phyloP scores from a whole-genome alignment of 1,140 invertebrate species.

The Leptonema lineaticorne region DNA sequence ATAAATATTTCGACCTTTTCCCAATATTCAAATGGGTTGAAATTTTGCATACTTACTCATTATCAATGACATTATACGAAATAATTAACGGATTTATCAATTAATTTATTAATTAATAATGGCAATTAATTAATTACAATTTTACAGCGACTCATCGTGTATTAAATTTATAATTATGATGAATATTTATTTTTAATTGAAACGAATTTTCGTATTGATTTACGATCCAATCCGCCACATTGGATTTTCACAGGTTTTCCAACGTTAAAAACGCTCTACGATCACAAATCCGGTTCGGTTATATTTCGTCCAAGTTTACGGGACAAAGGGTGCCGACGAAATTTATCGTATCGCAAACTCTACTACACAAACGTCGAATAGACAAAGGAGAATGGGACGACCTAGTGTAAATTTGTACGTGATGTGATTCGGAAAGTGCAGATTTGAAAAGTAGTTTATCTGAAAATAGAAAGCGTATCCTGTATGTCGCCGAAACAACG shows the following conservation, averaged over 20 bases:
- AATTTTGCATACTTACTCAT: too few relatives aligned
- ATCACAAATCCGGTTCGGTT: background rate
- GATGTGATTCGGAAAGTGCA: slow-evolving; percentile 19
- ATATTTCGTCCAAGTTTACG: slow-evolving; percentile 14
- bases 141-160: too few relatives aligned
- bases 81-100: too few relatives aligned
- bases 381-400: slow-evolving; percentile 3
- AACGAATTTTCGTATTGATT: background rate
- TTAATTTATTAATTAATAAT: too few relatives aligned
- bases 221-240: background rate
- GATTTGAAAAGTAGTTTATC: slow-evolving; percentile 28
- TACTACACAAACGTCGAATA: background rate
- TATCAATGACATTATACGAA: too few relatives aligned
- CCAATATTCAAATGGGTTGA: too few relatives aligned
- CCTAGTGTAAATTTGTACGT: slow-evolving; percentile 20
- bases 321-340: background rate
- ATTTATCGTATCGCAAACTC: background rate
- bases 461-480: background rate
- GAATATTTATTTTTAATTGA: too few relatives aligned
- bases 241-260: background rate
- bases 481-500: slow-evolving; percentile 7
- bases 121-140: too few relatives aligned
- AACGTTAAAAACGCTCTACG: background rate
- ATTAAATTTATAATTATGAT: too few relatives aligned
- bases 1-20: too few relatives aligned